Evolutionary conservation across 2,797 vertebrate species (phyloP), one percentile per base, ranked within the genome.

Genomic region (Cephalopachus bancanus): DNA sequence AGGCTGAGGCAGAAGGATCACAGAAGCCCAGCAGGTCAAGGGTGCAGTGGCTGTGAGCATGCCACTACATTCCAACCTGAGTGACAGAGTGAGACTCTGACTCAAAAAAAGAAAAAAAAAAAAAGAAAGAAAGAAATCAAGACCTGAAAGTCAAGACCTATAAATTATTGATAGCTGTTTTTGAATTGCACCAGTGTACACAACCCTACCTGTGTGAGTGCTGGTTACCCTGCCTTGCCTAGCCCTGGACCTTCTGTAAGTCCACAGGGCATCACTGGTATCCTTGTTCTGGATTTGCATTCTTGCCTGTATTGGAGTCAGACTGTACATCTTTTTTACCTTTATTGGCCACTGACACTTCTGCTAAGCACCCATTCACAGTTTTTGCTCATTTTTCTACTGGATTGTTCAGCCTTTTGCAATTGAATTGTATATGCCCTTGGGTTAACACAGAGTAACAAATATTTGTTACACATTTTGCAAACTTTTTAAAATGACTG

Each of bases 171-270:
- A 37, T 37, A 37, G 3, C 37, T 37, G 37, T 37, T 37, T 37
- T 37, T 37, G 37, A 37, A 37, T 37, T 37, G 37, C 57, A 11
- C 17, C 5, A 10, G 51, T 14, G 15, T 37, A 12, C 37, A 65
- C 14, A 1, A 5, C 26, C 51, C 74, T 44, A 7, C 24, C 3
- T 24, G 19, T 62, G 55, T 44, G 37, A 37, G 11, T 75, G 33
- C 24, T 30, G 1, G 22, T 55, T 22, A 8, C 24, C 24, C 14
- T 4, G 0, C 19, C 28, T 33, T 0, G 24, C 3, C 62, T 7
- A 15, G 65, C 49, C 7, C 80, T 62, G 17, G 37, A 15, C 20
- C 3, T 4, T 33, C 14, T 44, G 17, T 65, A 30, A 44, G 53
- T 12, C 14, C 14, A 33, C 17, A 51, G 30, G 59, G 33, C n/a